Conservation (phyloP, 2,888 invertebrate genomes). For the Capitulum mitella region DNA sequence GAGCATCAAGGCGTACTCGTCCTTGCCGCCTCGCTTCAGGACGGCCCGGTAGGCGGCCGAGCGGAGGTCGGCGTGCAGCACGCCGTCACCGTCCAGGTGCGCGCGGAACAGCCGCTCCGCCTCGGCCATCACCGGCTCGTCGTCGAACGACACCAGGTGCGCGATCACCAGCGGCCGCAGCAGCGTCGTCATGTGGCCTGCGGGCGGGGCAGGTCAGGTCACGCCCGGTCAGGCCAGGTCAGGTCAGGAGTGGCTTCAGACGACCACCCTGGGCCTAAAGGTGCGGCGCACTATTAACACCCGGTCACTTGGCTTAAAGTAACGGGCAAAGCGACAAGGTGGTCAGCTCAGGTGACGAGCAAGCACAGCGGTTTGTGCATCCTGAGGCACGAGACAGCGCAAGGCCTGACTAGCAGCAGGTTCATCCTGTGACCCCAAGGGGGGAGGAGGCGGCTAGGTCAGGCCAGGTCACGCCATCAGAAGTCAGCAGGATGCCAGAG, state of each 20-base stretch:
- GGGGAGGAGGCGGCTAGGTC: too few species aligned
- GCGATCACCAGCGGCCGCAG: constrained; percentile 75
- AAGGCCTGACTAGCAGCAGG: too few species aligned
- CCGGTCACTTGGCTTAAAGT: too few species aligned
- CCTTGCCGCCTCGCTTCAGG: constrained; percentile 60
- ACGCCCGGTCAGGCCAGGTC: neutral
- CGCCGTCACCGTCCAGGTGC: constrained; percentile 55
- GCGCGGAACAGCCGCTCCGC: constrained; percentile 61
- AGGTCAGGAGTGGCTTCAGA: neutral
- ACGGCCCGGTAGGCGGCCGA: constrained; percentile 80
- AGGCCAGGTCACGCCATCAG: too few species aligned
- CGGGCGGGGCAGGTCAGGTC: neutral
- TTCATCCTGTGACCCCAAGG: neutral
- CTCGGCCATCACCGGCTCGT: constrained; percentile 66
- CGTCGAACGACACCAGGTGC: constrained; percentile 71
- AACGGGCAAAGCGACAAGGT: neutral
- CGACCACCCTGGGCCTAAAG: neutral
- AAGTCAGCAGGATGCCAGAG: too few species aligned
- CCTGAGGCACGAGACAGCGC: too few species aligned
- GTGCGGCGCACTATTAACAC: too few species aligned
- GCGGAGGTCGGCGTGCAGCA: constrained; percentile 76
- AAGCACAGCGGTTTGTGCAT: too few species aligned
- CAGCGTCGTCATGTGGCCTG: constrained; percentile 70
- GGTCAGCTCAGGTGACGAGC: neutral
- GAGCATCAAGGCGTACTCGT: constrained; percentile 67